Conservation (phyloP, 2,113 vertebrate genomes). For the Phalacrocorax pelagicus region DNA sequence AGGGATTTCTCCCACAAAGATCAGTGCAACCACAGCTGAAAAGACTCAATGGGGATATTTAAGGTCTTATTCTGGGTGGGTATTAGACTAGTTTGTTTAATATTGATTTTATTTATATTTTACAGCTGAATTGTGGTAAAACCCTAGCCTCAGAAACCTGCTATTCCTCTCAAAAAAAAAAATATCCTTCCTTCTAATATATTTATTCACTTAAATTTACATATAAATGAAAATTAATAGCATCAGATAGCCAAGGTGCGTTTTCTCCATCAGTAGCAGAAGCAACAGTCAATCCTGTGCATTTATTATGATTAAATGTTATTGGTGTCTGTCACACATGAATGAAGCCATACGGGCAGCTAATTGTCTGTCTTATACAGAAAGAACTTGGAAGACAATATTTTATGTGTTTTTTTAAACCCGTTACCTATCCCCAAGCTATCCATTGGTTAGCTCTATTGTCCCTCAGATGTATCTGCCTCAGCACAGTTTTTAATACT, state of each 20-base stretch:
- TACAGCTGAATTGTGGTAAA: background rate
- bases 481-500: background rate
- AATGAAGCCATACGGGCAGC: background rate
- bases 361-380: background rate
- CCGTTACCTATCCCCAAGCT: background rate
- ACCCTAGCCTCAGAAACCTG: background rate
- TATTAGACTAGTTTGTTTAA: background rate
- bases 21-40: background rate
- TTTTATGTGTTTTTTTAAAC: background rate
- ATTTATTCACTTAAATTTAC: background rate
- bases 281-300: background rate
- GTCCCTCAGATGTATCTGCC: background rate
- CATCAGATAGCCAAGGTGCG: background rate
- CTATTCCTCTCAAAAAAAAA: background rate
- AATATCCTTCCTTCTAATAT: background rate
- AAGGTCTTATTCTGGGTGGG: background rate
- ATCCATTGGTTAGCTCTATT: background rate
- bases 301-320: constrained; percentile 8
- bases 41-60: background rate
- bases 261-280: background rate
- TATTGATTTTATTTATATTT: background rate
- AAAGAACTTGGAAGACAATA: background rate
- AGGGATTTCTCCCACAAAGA: background rate
- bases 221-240: constrained; percentile 11
- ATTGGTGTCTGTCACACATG: background rate